These are phyloP conservation scores for Trichosurus vulpecula DNA, from an alignment of 2,797 vertebrate genomes.

Conservation along the genomic window DNA sequence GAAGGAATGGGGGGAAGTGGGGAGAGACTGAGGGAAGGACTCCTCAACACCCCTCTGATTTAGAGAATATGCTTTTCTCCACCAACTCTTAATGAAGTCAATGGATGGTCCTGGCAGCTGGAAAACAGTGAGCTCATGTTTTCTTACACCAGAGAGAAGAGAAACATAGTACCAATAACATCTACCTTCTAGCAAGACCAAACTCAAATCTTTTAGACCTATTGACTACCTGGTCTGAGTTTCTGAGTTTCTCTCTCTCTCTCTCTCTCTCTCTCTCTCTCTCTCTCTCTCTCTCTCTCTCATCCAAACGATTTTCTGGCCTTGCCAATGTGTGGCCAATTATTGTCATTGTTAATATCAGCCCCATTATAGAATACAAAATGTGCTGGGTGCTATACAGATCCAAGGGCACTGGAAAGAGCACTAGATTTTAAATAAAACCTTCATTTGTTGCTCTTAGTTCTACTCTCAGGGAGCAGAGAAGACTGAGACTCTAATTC, in stretches of 20 bases:
- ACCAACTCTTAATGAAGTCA: not conserved
- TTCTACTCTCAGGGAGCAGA: too few relatives aligned
- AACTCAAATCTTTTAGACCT: not conserved
- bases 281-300: not conserved
- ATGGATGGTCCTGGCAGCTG: conserved; percentile 7
- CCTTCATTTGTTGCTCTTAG: too few relatives aligned
- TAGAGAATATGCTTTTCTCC: not conserved
- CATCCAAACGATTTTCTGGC: not conserved
- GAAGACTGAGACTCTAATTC: not conserved
- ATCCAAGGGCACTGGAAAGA: not conserved
- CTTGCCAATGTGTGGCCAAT: not conserved
- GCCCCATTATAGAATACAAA: conserved; percentile 3
- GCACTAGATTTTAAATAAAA: too few relatives aligned
- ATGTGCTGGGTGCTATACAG: not conserved
- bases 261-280: too few relatives aligned
- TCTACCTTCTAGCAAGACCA: conserved; percentile 16
- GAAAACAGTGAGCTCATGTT: not conserved
- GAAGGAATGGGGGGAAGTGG: not conserved
- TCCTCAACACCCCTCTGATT: not conserved
- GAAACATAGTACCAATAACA: not conserved
- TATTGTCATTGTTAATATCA: not conserved
- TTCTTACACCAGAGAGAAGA: conserved; percentile 5
- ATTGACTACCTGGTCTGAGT: conserved; percentile 11
- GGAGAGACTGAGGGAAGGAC: not conserved
- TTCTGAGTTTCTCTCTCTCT: too few relatives aligned